Conservation (phyloP, 2,113 vertebrate species). For the Catagonus wagneri region DNA sequence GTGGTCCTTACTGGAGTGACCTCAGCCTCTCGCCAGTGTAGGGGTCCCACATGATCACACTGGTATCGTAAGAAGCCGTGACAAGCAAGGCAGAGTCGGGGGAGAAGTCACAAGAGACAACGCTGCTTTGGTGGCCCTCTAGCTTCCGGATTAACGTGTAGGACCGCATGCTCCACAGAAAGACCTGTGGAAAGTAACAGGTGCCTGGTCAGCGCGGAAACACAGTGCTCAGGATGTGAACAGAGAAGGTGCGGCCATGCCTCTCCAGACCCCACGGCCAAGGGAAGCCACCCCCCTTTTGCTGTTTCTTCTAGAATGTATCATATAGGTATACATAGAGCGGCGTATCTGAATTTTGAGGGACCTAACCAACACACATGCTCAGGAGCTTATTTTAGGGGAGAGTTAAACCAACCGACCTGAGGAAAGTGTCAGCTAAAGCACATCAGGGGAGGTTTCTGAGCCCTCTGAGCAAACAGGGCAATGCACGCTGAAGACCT, state of each 20-base stretch:
- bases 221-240: fast-evolving
- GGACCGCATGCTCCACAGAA: slow-evolving; percentile 96
- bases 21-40: slow-evolving; percentile 95
- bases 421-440: not conserved
- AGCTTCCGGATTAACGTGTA: slow-evolving; percentile 95
- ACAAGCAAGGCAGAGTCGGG: slow-evolving; percentile 95
- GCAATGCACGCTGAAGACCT: not conserved
- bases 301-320: not conserved
- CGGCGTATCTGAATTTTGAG: not conserved
- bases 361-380: not conserved
- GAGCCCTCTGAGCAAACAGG: not conserved
- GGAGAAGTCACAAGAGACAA: slow-evolving; percentile 97
- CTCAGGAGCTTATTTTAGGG: not conserved
- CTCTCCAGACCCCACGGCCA: not conserved
- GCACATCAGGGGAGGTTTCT: fast-evolving
- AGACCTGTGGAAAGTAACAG: slow-evolving; percentile 87
- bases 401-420: too few species aligned
- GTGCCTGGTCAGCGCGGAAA: not conserved
- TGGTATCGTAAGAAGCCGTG: slow-evolving; percentile 93
- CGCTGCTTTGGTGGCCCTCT: slow-evolving; percentile 91
- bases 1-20: slow-evolving; percentile 88
- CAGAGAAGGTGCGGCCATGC: too few species aligned
- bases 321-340: not conserved
- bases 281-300: not conserved
- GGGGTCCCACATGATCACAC: slow-evolving; percentile 97